Evolutionary conservation across 1,140 invertebrate species (phyloP), one percentile per base, ranked within the genome.

Genomic region (Venturia canescens): DNA sequence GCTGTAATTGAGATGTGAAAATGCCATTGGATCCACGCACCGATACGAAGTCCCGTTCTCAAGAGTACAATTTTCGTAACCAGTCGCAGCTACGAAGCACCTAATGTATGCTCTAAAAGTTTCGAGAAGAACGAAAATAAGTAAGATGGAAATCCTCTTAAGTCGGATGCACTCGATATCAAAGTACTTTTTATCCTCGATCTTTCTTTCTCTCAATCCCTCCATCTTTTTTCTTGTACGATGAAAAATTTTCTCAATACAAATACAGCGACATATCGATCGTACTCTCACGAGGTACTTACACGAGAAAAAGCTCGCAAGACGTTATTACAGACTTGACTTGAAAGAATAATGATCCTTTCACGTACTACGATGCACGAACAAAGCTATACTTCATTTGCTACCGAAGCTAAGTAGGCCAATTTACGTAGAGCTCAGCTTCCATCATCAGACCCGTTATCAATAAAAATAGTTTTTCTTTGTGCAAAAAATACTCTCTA

Each of bases 331-430:
- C 72, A 23, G 70, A 82, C 76, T 79, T 79, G 60, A 75, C 71
- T 78, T 23, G 67, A 57, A 48, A 67, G 63, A 82, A 82, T 79
- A 82, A 82, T 79, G 78, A 71, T 16, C 66, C 71, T 79, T 82
- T 79, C 77, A 82, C 71, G 6, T 66, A 67, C 71, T 76, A 53
- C 26, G 53, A 66, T 74, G 50, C 34, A 80, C 53, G 50, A 80
- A 66, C 79, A 53, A 74, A 50, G 63, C 66, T 16, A 29, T 34
- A 6, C 63, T 71, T 57, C 21, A 53, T 80, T 80, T 66, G 74
- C 11, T 29, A 53, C 57, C 44, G 23, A 38, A 50, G 48, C 38
- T 18, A 15, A 23, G 38, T 13, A 44, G 38, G 38, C 31, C 31
- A 34, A 80, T 48, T 31, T 53, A 72, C 50, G 15, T 53, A 3